Percentiles rank a stretch among this genome's conserved stretches.
Conservation (phyloP, 2,888 invertebrate genomes). For the Xestobium rufovillosum region DNA sequence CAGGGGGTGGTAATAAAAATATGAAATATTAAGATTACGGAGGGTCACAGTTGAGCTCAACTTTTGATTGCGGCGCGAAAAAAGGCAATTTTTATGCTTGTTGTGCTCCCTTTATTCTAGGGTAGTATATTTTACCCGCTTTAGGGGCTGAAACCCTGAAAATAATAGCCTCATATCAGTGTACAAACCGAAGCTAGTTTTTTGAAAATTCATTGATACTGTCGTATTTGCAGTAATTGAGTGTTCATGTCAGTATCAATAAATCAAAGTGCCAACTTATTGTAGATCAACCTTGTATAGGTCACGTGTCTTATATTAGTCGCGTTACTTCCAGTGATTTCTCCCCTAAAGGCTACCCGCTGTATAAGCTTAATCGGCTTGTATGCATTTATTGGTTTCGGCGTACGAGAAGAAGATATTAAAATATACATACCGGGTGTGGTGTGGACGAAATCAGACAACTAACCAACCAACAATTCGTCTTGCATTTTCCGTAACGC, state of each 20-base stretch:
- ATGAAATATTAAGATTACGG: conserved; percentile 36
- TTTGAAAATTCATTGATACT: no score
- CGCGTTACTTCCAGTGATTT: conserved; percentile 27
- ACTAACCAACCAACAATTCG: no score
- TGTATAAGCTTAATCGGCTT: conserved; percentile 30
- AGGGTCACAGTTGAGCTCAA: conserved; percentile 32
- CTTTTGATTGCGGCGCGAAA: conserved; percentile 35
- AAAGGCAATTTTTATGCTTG: conserved; percentile 40
- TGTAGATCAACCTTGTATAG: conserved; percentile 34
- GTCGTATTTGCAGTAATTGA: conserved; percentile 33
- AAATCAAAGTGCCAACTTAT: conserved; percentile 38
- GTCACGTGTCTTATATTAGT: conserved; percentile 38
- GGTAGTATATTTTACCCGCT: conserved; percentile 27
- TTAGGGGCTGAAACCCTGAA: no score
- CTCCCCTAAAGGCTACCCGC: background rate
- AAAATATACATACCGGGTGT: no score
- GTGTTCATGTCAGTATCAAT: conserved; percentile 39
- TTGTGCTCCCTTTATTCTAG: conserved; percentile 29
- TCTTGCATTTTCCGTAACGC: no score
- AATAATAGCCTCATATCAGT: no score
- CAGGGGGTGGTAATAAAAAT: no score
- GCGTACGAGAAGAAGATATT: no score
- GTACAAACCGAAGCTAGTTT: no score
- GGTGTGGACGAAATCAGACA: no score
- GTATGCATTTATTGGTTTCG: conserved; percentile 31